Base-by-base conservation (phyloP, 2,888 invertebrate genomes). In the Stratiomys singularior region DNA sequence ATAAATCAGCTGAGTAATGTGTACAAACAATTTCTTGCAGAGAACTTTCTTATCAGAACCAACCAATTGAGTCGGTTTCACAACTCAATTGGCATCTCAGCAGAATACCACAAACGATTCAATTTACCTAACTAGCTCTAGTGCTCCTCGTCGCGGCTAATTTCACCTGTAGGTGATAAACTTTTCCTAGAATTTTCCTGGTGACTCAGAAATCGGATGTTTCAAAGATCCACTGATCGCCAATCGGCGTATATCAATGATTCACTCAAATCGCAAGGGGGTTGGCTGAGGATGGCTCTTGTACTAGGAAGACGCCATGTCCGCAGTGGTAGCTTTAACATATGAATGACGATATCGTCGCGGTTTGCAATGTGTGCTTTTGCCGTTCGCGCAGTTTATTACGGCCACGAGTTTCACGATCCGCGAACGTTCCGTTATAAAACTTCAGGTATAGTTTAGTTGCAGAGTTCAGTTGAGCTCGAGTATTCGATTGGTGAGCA, bases 381-480 rank as follows among this genome's bases (percentile, higher is more conserved):
- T 37, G 37, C 5, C 37, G 27, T 69, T n/a, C 46, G 67, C 67
- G 44, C 69, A 21, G 67, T 27, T 64, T 23, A 64, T 64, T 64
- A 25, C 27, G 21, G 46, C 69, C 46, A 15, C 47, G 30, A 21
- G 60, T 60, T 18, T 37, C 37, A 37, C 47, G 69, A 69, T 69
- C 69, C 69, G 69, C 69, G 69, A 69, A 69, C 69, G 30, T 69
- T 69, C 69, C 69, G 69, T 74, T 74, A 58, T 74, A 74, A 58
- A 74, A 74, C 74, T 74, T 74, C 74, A 74, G 74, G 74, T 74
- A 74, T 74, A 23, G 18, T 44, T n/a, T 30, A 18, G 30, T 15
- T 21, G 74, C 74, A 58, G 58, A 13, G 18, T 74, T 74, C 74
- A 74, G 74, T 74, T 15, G 23, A 37, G 28, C 23, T 74, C 74